Percentiles rank a stretch among this genome's conserved stretches.
Evolutionary conservation across 2,113 vertebrate species (phyloP).

Genomic region (Natator depressus): DNA sequence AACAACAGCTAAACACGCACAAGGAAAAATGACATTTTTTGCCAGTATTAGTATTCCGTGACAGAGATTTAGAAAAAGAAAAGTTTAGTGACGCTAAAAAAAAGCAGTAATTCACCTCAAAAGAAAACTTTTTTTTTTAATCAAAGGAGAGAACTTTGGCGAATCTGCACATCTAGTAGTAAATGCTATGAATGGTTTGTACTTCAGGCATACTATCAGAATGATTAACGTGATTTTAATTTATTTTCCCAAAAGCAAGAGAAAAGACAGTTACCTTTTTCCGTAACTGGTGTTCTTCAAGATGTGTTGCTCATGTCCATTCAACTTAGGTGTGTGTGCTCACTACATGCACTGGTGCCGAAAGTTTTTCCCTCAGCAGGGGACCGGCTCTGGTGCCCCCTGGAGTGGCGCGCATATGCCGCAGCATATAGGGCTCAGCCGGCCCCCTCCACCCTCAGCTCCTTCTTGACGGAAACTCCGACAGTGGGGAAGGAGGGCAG

Average conservation of each 20-base stretch:
- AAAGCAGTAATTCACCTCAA: background rate
- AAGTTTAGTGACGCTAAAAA: background rate
- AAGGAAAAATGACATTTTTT: background rate
- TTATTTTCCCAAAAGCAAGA: background rate
- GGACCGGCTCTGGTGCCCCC: too few relatives aligned
- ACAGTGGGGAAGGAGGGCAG: too few relatives aligned
- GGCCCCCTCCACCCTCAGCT: too few relatives aligned
- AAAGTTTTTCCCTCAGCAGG: too few relatives aligned
- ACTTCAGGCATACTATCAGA: background rate
- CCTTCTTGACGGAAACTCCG: too few relatives aligned
- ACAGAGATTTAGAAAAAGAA: background rate
- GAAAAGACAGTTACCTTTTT: background rate
- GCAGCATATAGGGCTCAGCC: too few relatives aligned
- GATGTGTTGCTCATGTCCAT: too few relatives aligned
- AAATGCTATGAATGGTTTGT: background rate
- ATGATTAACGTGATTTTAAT: background rate
- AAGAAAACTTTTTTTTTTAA: background rate
- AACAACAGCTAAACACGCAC: conserved; percentile 16
- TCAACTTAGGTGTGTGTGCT: too few relatives aligned
- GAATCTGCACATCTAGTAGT: background rate
- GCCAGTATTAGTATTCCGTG: background rate
- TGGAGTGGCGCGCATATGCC: too few relatives aligned
- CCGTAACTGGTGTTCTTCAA: too few relatives aligned
- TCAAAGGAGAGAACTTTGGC: background rate
- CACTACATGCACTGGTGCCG: too few relatives aligned